phyloP scores from a whole-genome alignment of 2,113 vertebrate genomes.

The Melanocharis versteri region DNA sequence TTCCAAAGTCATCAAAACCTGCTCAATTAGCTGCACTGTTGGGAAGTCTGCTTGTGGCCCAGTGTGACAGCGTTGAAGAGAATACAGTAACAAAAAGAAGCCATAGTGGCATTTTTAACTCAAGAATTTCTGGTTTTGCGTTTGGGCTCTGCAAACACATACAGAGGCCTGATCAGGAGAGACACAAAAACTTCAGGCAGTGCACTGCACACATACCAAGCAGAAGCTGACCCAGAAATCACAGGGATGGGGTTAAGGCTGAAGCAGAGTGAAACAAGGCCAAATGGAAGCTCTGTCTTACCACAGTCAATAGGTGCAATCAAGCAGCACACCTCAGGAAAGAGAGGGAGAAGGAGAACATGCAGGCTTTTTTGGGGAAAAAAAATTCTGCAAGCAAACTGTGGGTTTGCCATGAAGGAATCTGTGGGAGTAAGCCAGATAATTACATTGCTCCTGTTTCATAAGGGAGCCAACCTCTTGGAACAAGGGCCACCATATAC shows the following conservation, averaged over 20 bases:
- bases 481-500: not conserved
- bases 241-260: not conserved
- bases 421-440: not conserved
- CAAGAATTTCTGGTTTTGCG: not conserved
- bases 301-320: not conserved
- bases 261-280: not conserved
- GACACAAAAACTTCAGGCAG: not conserved
- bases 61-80: not conserved
- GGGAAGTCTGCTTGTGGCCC: not conserved
- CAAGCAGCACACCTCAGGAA: not conserved
- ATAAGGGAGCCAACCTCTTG: not conserved
- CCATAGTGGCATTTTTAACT: not conserved
- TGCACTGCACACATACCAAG: not conserved
- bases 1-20: not conserved
- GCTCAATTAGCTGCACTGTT: not conserved
- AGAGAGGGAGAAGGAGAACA: not conserved
- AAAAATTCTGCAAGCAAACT: not conserved
- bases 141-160: not conserved
- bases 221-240: constrained; percentile 12
- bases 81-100: not conserved
- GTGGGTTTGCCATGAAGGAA: not conserved
- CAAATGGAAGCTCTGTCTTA: not conserved
- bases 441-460: not conserved
- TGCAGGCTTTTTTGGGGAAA: fast-evolving
- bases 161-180: not conserved